phyloP scores from a whole-genome alignment of 2,113 vertebrate species.

The Neodon shergylaensis region DNA sequence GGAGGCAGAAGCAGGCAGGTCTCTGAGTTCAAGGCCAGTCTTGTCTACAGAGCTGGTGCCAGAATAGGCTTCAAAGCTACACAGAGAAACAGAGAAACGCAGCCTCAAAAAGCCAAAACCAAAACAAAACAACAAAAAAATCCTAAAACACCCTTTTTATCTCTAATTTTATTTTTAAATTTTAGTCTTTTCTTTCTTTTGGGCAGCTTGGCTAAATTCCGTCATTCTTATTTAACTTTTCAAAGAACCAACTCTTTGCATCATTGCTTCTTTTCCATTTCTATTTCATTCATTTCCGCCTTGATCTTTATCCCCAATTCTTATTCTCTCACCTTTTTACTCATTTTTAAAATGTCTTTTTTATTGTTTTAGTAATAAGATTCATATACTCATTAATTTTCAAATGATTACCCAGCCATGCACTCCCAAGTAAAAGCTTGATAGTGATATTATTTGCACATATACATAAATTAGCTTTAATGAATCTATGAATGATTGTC shows the following conservation, averaged over 20 bases:
- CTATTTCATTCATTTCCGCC: background rate
- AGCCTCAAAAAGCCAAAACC: too few species aligned
- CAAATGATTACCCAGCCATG: background rate
- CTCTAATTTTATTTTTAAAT: background rate
- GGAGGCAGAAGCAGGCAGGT: too few species aligned
- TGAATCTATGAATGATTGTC: background rate
- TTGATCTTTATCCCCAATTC: background rate
- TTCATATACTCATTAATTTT: background rate
- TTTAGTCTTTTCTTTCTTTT: background rate
- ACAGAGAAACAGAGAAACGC: too few species aligned
- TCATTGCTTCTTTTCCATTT: background rate
- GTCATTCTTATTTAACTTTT: background rate
- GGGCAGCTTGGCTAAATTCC: background rate
- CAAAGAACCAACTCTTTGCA: background rate
- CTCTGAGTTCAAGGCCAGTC: too few species aligned
- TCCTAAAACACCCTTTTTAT: too few species aligned
- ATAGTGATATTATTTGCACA: background rate
- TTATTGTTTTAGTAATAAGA: background rate
- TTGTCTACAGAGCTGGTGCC: too few species aligned
- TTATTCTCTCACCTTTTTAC: background rate
- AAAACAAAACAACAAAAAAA: too few species aligned
- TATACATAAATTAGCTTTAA: background rate
- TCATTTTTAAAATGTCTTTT: background rate
- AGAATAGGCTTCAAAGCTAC: too few species aligned
- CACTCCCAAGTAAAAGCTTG: too few species aligned